A percentile compares a stretch with the other conserved stretches of the same genome.
Conservation (phyloP, 37 sponge, comb jelly and placozoan species). For the Beroe ovata region DNA sequence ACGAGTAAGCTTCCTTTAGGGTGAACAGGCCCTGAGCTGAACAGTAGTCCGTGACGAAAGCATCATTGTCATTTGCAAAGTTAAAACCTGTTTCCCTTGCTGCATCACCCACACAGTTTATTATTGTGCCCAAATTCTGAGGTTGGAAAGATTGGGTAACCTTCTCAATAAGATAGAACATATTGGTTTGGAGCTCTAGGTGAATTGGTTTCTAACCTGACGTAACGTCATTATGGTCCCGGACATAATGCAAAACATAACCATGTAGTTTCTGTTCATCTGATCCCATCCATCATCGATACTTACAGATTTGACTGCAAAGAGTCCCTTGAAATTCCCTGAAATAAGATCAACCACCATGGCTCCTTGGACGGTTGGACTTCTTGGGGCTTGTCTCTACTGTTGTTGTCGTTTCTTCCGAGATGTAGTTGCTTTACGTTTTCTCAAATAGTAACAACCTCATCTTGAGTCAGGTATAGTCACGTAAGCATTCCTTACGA, state of each 20-base stretch:
- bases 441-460: neutral
- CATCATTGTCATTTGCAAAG: conserved; percentile 6
- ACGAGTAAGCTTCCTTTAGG: conserved; percentile 4
- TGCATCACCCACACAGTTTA: conserved; percentile 53
- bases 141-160: neutral
- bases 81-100: neutral
- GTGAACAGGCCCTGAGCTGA: conserved; percentile 51
- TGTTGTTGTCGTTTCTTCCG: too few relatives aligned
- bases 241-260: conserved; percentile 52
- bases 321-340: conserved; percentile 11
- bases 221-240: conserved; percentile 37
- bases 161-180: neutral
- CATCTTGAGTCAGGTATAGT: neutral
- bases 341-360: conserved; percentile 49
- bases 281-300: conserved; percentile 61
- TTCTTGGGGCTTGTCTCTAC: too few relatives aligned
- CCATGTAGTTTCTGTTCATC: conserved; percentile 39
- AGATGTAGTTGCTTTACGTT: neutral
- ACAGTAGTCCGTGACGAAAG: conserved; percentile 44
- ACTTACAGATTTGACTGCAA: conserved; percentile 13
- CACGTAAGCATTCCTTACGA: neutral
- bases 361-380: too few relatives aligned
- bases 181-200: neutral
- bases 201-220: conserved; percentile 9
- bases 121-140: conserved; percentile 66